A percentile compares a stretch with the other conserved stretches of the same genome.
phyloP scores from a whole-genome alignment of 2,797 vertebrate species.

The Geotrypetes seraphini region DNA sequence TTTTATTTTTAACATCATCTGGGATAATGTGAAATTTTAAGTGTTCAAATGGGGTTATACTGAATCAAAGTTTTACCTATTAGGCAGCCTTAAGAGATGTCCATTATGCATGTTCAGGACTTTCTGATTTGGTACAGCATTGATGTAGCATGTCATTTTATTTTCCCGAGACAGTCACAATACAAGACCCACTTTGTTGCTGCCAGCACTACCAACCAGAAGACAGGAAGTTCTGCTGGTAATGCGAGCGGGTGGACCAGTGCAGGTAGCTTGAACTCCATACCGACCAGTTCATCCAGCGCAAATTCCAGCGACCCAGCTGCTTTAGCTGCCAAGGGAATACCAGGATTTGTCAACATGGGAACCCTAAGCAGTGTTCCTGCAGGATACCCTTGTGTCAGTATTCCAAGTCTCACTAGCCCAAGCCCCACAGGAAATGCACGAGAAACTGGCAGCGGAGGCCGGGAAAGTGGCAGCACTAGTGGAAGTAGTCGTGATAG shows the following conservation, averaged over 20 bases:
- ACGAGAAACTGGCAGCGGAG: conserved; percentile 48
- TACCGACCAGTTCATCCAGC: conserved; percentile 58
- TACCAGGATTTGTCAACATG: conserved; percentile 72
- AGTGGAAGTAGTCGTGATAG: conserved; percentile 37
- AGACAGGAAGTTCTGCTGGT: conserved; percentile 72
- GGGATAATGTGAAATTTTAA: no score
- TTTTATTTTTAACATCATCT: no score
- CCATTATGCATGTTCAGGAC: no score
- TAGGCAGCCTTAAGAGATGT: no score
- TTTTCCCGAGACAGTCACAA: conserved; percentile 63
- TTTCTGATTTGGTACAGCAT: no score
- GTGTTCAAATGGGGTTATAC: no score
- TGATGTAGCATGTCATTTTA: background rate
- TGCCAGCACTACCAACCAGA: conserved; percentile 79
- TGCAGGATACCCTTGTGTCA: conserved; percentile 31
- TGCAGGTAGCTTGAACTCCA: conserved; percentile 86
- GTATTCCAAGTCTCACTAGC: conserved; percentile 28
- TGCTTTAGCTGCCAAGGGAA: conserved; percentile 29
- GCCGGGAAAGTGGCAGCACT: conserved; percentile 14
- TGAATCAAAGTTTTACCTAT: no score
- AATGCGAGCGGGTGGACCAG: conserved; percentile 90
- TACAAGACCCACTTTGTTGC: conserved; percentile 97
- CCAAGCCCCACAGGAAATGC: conserved; percentile 19
- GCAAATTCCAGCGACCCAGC: conserved; percentile 27
- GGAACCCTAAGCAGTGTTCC: conserved; percentile 81